A percentile compares a stretch with the other conserved stretches of the same genome.
phyloP scores from a whole-genome alignment of 2,888 invertebrate species.

The Liposcelis brunnea region DNA sequence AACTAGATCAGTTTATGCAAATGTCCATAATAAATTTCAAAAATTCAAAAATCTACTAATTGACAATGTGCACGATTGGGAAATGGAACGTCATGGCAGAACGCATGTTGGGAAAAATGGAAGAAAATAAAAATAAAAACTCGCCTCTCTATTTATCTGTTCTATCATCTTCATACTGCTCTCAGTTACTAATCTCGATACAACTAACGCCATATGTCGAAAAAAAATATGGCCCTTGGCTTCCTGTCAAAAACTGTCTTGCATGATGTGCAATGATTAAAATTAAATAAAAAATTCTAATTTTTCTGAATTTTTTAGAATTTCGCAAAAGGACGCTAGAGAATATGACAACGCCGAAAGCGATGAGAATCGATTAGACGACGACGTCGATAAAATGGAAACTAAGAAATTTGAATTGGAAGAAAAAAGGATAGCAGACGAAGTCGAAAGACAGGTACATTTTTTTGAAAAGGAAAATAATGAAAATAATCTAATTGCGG shows the following conservation, averaged over 20 bases:
- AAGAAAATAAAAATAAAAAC: no score
- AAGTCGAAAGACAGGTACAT: constrained; percentile 27
- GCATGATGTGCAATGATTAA: no score
- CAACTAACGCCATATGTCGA: no score
- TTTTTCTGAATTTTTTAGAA: no score
- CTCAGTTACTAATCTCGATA: no score
- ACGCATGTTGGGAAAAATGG: neutral
- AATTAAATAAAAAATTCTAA: no score
- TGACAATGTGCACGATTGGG: constrained; percentile 3
- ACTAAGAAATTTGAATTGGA: constrained; percentile 35
- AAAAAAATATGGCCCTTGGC: no score
- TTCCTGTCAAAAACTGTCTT: neutral
- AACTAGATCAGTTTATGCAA: constrained; percentile 1
- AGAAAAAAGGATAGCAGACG: constrained; percentile 32
- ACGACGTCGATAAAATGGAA: constrained; percentile 27
- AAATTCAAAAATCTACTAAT: constrained; percentile 3
- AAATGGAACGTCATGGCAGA: neutral
- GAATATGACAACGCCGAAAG: constrained; percentile 16
- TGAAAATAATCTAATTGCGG: neutral
- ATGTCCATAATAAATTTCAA: neutral
- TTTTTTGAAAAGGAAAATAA: neutral
- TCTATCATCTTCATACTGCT: no score
- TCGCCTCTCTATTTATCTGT: no score
- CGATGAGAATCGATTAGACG: constrained; percentile 12
- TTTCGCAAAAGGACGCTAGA: constrained; percentile 15